Evolutionary conservation across 1,140 invertebrate species (phyloP).

Genomic region (Plectus sambesii): DNA sequence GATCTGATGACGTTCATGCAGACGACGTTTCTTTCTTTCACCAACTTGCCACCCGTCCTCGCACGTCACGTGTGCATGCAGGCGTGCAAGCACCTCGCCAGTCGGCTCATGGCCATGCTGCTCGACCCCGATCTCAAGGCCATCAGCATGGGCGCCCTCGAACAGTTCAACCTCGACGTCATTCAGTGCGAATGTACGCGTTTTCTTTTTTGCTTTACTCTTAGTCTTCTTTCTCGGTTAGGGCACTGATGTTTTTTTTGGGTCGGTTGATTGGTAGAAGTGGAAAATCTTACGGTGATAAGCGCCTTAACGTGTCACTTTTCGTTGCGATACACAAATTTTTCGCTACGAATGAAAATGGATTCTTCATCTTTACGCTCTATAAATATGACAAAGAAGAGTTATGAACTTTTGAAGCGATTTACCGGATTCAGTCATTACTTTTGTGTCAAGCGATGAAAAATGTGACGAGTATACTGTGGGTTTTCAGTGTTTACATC

Average conservation of each 20-base stretch:
- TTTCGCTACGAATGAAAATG: too few relatives aligned
- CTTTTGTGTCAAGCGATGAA: too few relatives aligned
- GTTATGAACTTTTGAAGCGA: too few relatives aligned
- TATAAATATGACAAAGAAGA: constrained; percentile 49
- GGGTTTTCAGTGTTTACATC: constrained; percentile 30
- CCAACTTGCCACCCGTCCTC: constrained; percentile 57
- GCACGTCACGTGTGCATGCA: constrained; percentile 44
- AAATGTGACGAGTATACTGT: background rate
- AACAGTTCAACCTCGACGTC: constrained; percentile 91
- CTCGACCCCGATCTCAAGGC: constrained; percentile 73
- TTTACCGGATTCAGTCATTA: too few relatives aligned
- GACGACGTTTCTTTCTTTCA: constrained; percentile 79
- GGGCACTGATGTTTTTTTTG: too few relatives aligned
- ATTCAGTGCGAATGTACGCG: constrained; percentile 85
- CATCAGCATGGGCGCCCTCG: constrained; percentile 79
- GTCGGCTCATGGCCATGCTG: constrained; percentile 60
- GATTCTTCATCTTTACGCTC: too few relatives aligned
- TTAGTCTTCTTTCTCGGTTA: constrained; percentile 91
- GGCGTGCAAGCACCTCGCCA: constrained; percentile 77
- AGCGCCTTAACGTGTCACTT: too few relatives aligned
- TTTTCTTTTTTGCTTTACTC: constrained; percentile 29
- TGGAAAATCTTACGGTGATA: too few relatives aligned
- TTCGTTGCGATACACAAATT: too few relatives aligned
- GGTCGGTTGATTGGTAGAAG: too few relatives aligned
- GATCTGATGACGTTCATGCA: constrained; percentile 88